Base-by-base conservation (phyloP, 2,888 invertebrate genomes). In the Acleris emargana region DNA sequence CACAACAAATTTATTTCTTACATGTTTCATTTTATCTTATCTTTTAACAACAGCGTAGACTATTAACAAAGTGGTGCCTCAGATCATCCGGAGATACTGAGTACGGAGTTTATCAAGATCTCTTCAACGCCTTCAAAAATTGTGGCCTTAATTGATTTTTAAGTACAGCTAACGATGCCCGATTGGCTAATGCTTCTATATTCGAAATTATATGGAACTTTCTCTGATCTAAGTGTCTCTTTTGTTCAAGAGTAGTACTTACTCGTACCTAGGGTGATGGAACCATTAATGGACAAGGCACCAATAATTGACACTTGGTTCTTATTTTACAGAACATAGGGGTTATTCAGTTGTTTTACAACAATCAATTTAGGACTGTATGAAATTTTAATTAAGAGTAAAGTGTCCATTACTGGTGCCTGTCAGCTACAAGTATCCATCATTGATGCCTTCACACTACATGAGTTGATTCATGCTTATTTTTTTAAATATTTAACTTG, bases 141-240 rank as follows among this genome's bases (percentile, higher is more conserved):
- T 64, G 47, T 69, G 71, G 52, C 71, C 71, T 62, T 69, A 71
- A 71, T 71, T 71, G 69, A 66, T 69, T 71, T 71, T 71, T 70
- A 71, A 71, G 67, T 71, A 61, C 61, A 53, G 25, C 64, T 58
- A 64, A 57, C 59, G 67, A 60, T 50, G 58, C 52, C 18, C 53
- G 55, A 61, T 54, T 54, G 55, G 62, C 67, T 63, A 63, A 62
- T 63, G 64, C 43, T 62, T 59, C 66, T 66, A 47, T 50, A 28
- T 43, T 50, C 50, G 47, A 57, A 55, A 61, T 57, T 57, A 61
- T 66, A 47, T 55, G 52, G 45, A 66, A 66, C 64, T 66, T 66
- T 66, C 66, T 57, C 66, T 52, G 51, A 55, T 42, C 32, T 64
- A 64, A 64, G 50, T 55, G 50, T 50, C 9, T 17, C 45, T 22